Evolutionary conservation across 2,888 invertebrate species (phyloP).

Genomic region (Aspidapion aeneum): DNA sequence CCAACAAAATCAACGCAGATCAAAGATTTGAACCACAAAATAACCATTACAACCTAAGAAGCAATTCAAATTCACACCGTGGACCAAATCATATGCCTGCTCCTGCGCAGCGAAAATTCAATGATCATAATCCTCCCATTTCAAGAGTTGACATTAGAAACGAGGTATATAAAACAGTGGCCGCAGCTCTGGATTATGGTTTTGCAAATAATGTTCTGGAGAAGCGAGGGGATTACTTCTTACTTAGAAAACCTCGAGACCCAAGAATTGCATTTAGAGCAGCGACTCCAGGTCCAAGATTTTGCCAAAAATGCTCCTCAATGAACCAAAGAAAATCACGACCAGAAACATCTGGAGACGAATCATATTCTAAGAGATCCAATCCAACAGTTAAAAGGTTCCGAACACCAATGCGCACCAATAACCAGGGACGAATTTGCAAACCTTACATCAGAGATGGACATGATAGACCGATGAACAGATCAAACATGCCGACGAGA

Average conservation of each 20-base stretch:
- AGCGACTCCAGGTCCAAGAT: slow-evolving; percentile 22
- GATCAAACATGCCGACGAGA: no score
- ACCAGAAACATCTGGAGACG: not conserved
- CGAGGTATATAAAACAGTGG: slow-evolving; percentile 32
- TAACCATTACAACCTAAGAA: slow-evolving; percentile 6
- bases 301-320: slow-evolving; percentile 15
- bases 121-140: no score
- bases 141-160: slow-evolving; percentile 9
- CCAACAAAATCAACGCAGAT: slow-evolving; percentile 29
- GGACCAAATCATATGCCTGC: not conserved
- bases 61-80: slow-evolving; percentile 6
- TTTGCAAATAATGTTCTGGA: slow-evolving; percentile 34
- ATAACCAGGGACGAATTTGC: slow-evolving; percentile 3
- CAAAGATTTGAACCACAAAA: slow-evolving; percentile 18
- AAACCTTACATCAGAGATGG: not conserved
- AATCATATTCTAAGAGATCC: not conserved
- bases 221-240: slow-evolving; percentile 32
- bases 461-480: not conserved
- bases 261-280: slow-evolving; percentile 18
- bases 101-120: no score
- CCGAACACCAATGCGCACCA: not conserved
- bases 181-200: slow-evolving; percentile 35
- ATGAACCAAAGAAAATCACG: slow-evolving; percentile 1
- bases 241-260: slow-evolving; percentile 23
- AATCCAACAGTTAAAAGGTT: not conserved